Percentiles rank a stretch among this genome's conserved stretches.
Conservation (phyloP, 2,113 vertebrate species). For the Carollia perspicillata region DNA sequence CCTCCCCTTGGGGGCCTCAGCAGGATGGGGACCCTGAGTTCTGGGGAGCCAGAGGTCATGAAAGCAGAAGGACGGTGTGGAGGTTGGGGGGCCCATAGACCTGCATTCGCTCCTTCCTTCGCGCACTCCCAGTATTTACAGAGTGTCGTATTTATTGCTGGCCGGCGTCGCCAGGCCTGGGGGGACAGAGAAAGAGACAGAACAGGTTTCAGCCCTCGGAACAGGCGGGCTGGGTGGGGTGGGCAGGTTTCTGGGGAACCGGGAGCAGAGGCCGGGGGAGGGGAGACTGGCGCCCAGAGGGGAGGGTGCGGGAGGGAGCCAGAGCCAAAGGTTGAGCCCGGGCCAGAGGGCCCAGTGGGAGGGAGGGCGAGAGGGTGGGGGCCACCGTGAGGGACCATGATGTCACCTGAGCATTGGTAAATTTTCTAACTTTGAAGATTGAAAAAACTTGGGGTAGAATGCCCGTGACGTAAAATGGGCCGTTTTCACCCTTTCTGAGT, state of each 20-base stretch:
- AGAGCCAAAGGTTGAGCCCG: rapidly evolving
- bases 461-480: neutral
- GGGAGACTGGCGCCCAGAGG: neutral
- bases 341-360: too few species aligned
- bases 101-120: neutral
- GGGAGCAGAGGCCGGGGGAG: neutral
- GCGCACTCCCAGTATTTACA: too few species aligned
- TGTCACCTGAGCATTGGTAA: neutral
- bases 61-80: too few species aligned
- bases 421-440: neutral
- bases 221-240: rapidly evolving
- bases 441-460: neutral
- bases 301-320: rapidly evolving
- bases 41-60: neutral
- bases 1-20: neutral
- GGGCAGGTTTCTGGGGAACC: neutral
- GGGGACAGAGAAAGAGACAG: neutral
- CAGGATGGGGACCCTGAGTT: too few species aligned
- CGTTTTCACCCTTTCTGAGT: neutral
- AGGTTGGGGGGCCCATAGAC: rapidly evolving
- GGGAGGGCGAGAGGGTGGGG: neutral
- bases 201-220: neutral
- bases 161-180: neutral
- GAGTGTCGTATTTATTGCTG: neutral
- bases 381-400: neutral